Base-by-base conservation (phyloP, 1,140 invertebrate species). In the Conus ventricosus region DNA sequence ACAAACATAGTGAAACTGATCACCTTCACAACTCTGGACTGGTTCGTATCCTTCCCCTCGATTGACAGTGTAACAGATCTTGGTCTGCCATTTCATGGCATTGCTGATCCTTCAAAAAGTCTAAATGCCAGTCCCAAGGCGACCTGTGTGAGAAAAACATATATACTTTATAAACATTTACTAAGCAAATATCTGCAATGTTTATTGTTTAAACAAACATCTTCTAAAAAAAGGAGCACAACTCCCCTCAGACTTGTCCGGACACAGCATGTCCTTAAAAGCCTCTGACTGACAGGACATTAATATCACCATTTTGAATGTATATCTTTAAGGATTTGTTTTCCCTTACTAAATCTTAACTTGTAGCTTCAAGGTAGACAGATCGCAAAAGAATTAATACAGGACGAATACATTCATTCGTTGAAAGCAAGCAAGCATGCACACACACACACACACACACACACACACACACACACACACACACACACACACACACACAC, bases 21-120 rank as follows among this genome's bases (percentile, higher is more conserved):
- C 87, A 95, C 95, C 97, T 93, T 97, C 97, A 94, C 97, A 98
- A 91, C 97, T 98, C 89, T 96, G 96, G 4, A 98, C 96, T 11
- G 96, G 96, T 53, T 96, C 93, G 60, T 97, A 93, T 78, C 95
- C 95, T 25, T 96, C 94, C 60, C 97, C 97, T 94, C 97, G 95
- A 91, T 97, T 96, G 81, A 97, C 96, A 89, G 95, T 93, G 95
- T 96, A 97, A 91, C 97, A 97, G 82, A 95, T 91, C 91, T 96
- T 96, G 6, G 95, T 95, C 20, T 93, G 92, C 71, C 95, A 93
- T 0, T 94, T 92, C 1, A 96, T 91, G 51, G 86, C 89, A 4
- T 93, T 89, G 75, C 94, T 95, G 17, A 96, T 87, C 81, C 87
- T 84, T 95, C 95, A 90, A 96, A 96, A 55, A 93, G 92, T 88